phyloP scores from a whole-genome alignment of 2,113 vertebrate genomes.

The Myiopsitta monachus region DNA sequence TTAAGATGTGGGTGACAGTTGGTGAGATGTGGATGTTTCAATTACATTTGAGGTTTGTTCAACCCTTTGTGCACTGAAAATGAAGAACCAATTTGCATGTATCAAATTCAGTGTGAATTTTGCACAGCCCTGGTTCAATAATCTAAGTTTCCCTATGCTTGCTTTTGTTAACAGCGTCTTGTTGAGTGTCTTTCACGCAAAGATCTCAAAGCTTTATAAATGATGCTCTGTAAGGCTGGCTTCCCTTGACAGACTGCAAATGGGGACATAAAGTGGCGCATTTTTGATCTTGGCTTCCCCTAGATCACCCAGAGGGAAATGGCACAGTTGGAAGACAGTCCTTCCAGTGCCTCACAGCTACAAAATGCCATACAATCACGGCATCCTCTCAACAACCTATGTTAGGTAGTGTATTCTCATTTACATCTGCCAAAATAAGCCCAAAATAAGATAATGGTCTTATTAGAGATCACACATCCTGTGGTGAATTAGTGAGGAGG shows the following conservation, averaged over 20 bases:
- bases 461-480: not conserved
- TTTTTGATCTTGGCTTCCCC: not conserved
- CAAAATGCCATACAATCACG: not conserved
- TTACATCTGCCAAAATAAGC: not conserved
- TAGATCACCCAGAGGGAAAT: not conserved
- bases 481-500: not conserved
- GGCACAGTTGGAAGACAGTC: not conserved
- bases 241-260: not conserved
- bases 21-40: not conserved
- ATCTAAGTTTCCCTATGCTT: not conserved
- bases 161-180: not conserved
- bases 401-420: not conserved
- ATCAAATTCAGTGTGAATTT: constrained; percentile 26
- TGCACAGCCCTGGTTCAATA: not conserved
- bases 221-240: fast-evolving
- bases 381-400: fast-evolving
- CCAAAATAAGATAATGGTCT: not conserved
- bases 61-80: not conserved
- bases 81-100: not conserved
- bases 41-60: not conserved
- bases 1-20: not conserved
- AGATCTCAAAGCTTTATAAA: not conserved
- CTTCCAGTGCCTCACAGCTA: not conserved
- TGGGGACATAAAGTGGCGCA: not conserved
- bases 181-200: not conserved